Conservation (phyloP, 2,888 invertebrate genomes). For the Caenorhabditis wallacei region DNA sequence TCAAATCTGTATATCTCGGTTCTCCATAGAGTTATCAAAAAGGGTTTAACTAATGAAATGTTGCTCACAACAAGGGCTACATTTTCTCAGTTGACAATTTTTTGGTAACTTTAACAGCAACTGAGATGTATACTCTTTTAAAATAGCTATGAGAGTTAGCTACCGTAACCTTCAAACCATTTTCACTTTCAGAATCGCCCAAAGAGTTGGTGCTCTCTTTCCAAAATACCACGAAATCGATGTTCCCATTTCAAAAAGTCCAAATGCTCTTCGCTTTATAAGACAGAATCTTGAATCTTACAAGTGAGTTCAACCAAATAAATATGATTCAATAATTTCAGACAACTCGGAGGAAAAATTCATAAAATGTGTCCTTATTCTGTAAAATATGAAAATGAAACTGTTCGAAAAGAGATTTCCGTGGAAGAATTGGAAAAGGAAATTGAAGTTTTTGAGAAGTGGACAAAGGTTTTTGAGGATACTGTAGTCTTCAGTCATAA, state of each 20-base stretch:
- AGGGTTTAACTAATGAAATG: no score
- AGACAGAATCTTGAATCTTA: constrained; percentile 29
- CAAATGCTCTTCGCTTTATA: constrained; percentile 27
- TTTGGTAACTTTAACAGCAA: no score
- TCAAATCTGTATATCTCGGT: no score
- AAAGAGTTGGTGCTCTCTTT: constrained; percentile 32
- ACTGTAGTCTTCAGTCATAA: constrained; percentile 54
- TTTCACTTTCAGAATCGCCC: constrained; percentile 47
- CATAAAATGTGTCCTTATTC: constrained; percentile 37
- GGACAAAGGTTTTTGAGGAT: constrained; percentile 35
- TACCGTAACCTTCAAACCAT: background rate
- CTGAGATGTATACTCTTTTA: no score
- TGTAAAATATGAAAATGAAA: constrained; percentile 19
- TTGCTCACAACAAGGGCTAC: no score
- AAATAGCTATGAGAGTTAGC: no score
- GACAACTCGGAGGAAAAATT: constrained; percentile 21
- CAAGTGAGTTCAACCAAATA: constrained; percentile 2
- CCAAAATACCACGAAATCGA: constrained; percentile 42
- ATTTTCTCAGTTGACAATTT: no score
- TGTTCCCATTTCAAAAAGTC: constrained; percentile 45
- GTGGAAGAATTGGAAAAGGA: constrained; percentile 37
- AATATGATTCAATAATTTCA: background rate
- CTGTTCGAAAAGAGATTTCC: constrained; percentile 5
- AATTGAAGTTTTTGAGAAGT: constrained; percentile 43
- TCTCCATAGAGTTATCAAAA: no score